Conservation (phyloP, 2,113 vertebrate genomes). For the Poeciliopsis retropinna region DNA sequence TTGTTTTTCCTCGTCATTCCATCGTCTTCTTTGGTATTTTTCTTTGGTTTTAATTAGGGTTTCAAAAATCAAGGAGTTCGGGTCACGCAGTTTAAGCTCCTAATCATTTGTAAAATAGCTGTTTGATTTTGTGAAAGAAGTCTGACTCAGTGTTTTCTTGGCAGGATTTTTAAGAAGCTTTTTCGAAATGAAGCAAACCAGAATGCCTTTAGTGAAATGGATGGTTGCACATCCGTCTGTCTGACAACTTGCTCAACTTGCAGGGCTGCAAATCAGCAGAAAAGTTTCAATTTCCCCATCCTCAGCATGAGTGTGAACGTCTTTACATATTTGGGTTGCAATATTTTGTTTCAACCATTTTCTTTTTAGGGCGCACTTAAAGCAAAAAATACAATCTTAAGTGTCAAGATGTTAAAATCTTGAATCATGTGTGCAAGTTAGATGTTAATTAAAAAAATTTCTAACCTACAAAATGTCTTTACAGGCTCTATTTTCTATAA, state of each 20-base stretch:
- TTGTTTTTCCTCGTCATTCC: not conserved
- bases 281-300: not conserved
- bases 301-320: not conserved
- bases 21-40: not conserved
- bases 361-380: not conserved
- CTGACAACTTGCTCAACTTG: not conserved
- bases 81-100: constrained; percentile 12
- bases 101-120: constrained; percentile 6
- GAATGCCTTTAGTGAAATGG: not conserved
- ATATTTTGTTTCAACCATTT: not conserved
- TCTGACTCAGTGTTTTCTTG: constrained; percentile 15
- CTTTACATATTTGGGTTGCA: not conserved
- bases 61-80: constrained; percentile 4
- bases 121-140: constrained; percentile 8
- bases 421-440: too few species aligned
- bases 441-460: too few species aligned
- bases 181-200: not conserved
- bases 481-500: too few species aligned
- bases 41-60: not conserved
- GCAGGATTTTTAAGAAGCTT: not conserved
- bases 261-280: not conserved
- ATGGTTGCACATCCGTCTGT: not conserved
- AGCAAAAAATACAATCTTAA: not conserved
- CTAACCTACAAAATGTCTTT: too few species aligned
- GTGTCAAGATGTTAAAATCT: too few species aligned